Base-by-base conservation (phyloP, 1,140 invertebrate genomes). In the Idris sp. region DNA sequence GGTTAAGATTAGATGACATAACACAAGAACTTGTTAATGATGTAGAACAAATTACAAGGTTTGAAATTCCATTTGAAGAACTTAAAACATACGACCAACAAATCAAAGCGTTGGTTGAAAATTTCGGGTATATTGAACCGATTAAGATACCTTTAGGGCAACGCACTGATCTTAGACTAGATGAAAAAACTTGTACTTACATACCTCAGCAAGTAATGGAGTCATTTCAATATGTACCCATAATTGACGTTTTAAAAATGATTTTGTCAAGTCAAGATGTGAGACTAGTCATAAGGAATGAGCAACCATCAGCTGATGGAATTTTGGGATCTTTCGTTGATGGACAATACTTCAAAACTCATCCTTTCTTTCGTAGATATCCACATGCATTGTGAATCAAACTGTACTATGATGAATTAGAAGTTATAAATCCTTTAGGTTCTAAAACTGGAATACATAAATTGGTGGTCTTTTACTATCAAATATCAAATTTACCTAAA, bases 171-270 rank as follows among this genome's bases (percentile, higher is more conserved):
- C 26, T 3, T 7, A 38, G 26, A 36, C 22, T 67, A 19, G 41
- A 54, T 46, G 22, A 13, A 18, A 26, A 14, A 15, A 41, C 49
- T 48, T 18, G 61, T 33, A 65, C 35, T n/a, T 54, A 25, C 18
- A 18, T 41, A 36, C 62, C 25, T 4, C 11, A 30, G 10, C 16
- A 25, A 51, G 58, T 73, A 13, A 56, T 64, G 13, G 68, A 73
- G 46, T 36, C 61, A 9, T 67, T 38, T 22, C 71, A 74, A 13
- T 74, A 59, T 33, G 33, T 74, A 1, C 61, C 61, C 9, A 59
- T 74, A 6, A 67, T 67, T 16, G 19, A 74, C 0, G 36, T 41
- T 8, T 40, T 74, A n/a, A 19, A 53, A 44, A 31, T 74, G n/a
- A n/a, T n/a, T n/a, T n/a, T n/a, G n/a, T n/a, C n/a, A n/a, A n/a